Evolutionary conservation across 2,888 invertebrate species (phyloP).

Genomic region (Antheraea yamamai): DNA sequence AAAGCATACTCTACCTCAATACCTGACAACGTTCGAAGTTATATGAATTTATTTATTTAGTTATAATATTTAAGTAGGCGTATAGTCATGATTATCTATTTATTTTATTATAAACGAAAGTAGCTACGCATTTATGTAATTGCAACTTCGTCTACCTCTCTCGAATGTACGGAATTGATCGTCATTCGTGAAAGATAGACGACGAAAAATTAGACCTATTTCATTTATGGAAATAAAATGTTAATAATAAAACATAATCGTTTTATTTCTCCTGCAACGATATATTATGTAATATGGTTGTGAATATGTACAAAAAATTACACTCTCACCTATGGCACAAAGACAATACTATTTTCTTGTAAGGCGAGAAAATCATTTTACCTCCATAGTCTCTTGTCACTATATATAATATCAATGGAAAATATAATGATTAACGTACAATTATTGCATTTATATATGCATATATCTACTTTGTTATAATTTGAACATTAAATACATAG

Average conservation of each 20-base stretch:
- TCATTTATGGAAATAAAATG: slow-evolving; percentile 3
- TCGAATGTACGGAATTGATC: slow-evolving; percentile 37
- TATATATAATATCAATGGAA: no score
- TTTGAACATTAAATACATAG: no score
- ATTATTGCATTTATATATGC: no score
- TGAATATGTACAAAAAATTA: not conserved
- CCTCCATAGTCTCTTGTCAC: no score
- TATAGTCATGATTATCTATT: not conserved
- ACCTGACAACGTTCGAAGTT: slow-evolving; percentile 22
- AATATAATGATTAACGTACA: no score
- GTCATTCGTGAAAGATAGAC: slow-evolving; percentile 65
- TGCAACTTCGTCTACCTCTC: slow-evolving; percentile 63
- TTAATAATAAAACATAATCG: not conserved
- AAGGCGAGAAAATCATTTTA: no score
- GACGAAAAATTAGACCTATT: slow-evolving; percentile 36
- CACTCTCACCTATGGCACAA: not conserved
- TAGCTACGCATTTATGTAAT: not conserved
- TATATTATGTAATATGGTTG: not conserved
- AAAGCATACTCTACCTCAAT: slow-evolving; percentile 17
- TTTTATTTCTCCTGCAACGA: not conserved
- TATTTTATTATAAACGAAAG: not conserved
- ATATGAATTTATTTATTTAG: slow-evolving; percentile 9
- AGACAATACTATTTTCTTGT: no score
- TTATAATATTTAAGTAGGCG: not conserved
- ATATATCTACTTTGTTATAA: no score